Evolutionary conservation across 1,140 invertebrate genomes (phyloP), one percentile per base, ranked within the genome.

Genomic region (Wasmannia auropunctata): DNA sequence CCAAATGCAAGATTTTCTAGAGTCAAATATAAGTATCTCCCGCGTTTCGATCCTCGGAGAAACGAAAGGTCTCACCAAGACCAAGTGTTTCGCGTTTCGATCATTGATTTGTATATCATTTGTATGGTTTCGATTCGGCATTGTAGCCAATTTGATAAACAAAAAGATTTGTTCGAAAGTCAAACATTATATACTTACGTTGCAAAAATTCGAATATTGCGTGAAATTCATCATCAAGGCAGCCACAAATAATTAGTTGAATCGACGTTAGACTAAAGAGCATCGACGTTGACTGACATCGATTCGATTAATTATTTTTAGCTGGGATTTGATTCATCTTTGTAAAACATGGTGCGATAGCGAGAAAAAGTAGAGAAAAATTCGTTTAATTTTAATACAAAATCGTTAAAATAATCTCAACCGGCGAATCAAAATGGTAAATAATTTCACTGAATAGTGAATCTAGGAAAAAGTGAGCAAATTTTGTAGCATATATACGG

Each of bases 361-460:
- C n/a, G 31, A 63, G 80, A 65, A 60, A 79, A 79, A 79, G 28
- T 65, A 19, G 43, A 79, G 43, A 79, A 10, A 79, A 11, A 31
- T 10, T 49, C 22, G 2, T n/a, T 40, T 31, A 51, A 1, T 37
- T 19, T 49, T 49, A 3, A 14, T n/a, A 31, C 37, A n/a, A 31
- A 19, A 49, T 19, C 34, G 49, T n/a, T 19, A 19, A 2, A 51
- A 51, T 51, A 51, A 51, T 51, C 6, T 65, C 19, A n/a, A 11
- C 8, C 11, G 3, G 43, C 19, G 51, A 51, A 70, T 70, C 28
- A 72, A 34, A 11, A 54, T 72, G n/a, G 54, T 14, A 31, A 54
- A 19, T 25, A 19, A 37, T 56, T 11, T 1, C 31, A 19, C 19
- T 16, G 34, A 67, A 16, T 40, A 67, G 1, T 0, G 10, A 43